A percentile compares a stretch with the other conserved stretches of the same genome.
Conservation (phyloP, 92 coral and sea anemone species). For the Actinostola sp. region DNA sequence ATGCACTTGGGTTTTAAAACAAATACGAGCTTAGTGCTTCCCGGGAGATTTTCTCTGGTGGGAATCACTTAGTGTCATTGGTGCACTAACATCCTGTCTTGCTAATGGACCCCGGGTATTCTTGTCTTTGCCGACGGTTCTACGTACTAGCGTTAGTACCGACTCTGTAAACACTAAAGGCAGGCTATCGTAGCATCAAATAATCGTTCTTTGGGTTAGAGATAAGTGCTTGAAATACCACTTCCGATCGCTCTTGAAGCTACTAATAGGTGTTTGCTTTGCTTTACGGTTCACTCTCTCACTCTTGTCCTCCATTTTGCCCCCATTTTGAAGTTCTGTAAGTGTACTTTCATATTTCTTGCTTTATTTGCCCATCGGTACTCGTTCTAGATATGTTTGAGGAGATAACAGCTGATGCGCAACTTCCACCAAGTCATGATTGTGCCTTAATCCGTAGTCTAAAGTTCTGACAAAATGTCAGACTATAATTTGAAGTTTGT, state of each 20-base stretch:
- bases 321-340: no score
- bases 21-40: slow-evolving; percentile 23
- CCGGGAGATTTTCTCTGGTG: slow-evolving; percentile 30
- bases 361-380: no score
- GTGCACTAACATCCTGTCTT: slow-evolving; percentile 22
- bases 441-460: not conserved
- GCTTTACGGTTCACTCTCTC: not conserved
- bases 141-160: not conserved
- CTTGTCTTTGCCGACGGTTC: slow-evolving; percentile 11
- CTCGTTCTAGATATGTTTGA: not conserved
- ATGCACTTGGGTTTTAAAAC: slow-evolving; percentile 38
- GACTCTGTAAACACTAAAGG: slow-evolving; percentile 18
- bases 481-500: not conserved
- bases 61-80: slow-evolving; percentile 17
- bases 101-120: slow-evolving; percentile 22
- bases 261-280: slow-evolving; percentile 32
- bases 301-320: no score
- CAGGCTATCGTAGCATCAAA: slow-evolving; percentile 3
- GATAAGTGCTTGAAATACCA: slow-evolving; percentile 27
- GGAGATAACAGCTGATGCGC: not conserved
- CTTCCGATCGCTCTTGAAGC: slow-evolving; percentile 34
- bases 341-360: not conserved
- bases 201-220: slow-evolving; percentile 16
- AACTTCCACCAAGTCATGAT: not conserved
- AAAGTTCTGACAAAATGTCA: slow-evolving; percentile 1